Base-by-base conservation (phyloP, 2,888 invertebrate genomes). In the Dioctria linearis region DNA sequence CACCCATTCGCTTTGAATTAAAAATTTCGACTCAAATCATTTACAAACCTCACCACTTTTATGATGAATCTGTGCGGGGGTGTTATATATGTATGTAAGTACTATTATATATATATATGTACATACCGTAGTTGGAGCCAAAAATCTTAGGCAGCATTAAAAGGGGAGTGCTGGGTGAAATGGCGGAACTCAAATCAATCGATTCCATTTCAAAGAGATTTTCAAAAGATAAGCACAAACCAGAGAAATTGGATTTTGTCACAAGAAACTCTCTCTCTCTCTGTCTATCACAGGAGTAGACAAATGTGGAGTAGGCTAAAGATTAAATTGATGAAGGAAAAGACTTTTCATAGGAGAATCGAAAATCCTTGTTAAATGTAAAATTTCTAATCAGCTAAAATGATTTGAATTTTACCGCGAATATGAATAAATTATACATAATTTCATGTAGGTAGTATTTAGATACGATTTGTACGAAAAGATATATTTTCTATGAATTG, bases 361-460 rank as follows among this genome's bases (percentile, higher is more conserved):
- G 8, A 67, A 11, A 49, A 51, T 69, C 69, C 9, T 5, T n/a
- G 9, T 39, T 8, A 11, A 69, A 39, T 11, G 40, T 25, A 46
- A 67, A 67, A 67, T 69, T 69, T 69, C 39, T 69, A 69, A 69
- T 69, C 69, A 51, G 51, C 9, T 2, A 69, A 69, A 69, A 39
- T 69, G 69, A 69, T 51, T 69, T 39, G 9, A 25, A 25, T 25
- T 25, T 25, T 25, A 25, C 25, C 25, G 2, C 25, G 25, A 25
- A 25, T 25, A 25, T 25, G 25, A 25, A 25, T 25, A 25, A 25
- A 25, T 25, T 25, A 25, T 25, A 25, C 25, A 25, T 25, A 25
- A 25, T 25, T 25, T 25, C 2, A 25, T 25, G 25, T 25, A 25
- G 25, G 25, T 25, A 25, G 25, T 25, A 25, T 25, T 25, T 25